phyloP scores from a whole-genome alignment of 2,888 invertebrate species.

The Melanargia galathea region DNA sequence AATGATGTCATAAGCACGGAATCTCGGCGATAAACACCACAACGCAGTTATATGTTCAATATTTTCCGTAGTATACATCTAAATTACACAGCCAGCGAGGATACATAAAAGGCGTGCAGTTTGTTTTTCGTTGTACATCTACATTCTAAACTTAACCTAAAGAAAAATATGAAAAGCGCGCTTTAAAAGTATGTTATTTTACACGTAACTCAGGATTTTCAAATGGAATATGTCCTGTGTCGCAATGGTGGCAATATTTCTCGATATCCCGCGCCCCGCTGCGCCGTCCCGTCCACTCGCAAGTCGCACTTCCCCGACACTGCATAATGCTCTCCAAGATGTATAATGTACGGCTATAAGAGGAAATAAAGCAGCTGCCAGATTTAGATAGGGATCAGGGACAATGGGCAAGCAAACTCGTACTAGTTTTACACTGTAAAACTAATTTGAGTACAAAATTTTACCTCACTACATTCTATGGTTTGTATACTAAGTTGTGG shows the following conservation, averaged over 20 bases:
- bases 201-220: slow-evolving; percentile 2
- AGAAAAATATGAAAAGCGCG: not conserved
- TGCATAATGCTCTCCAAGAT: slow-evolving; percentile 47
- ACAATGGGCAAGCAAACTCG: not conserved
- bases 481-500: too few species aligned
- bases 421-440: not conserved
- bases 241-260: slow-evolving; percentile 44
- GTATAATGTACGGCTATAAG: not conserved
- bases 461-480: too few species aligned
- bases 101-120: too few species aligned
- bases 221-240: slow-evolving; percentile 31
- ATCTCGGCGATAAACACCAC: too few species aligned
- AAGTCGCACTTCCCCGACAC: slow-evolving; percentile 47
- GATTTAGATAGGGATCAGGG: not conserved
- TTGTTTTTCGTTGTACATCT: too few species aligned
- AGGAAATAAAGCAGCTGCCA: slow-evolving; percentile 3
- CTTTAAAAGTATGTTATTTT: not conserved
- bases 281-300: slow-evolving; percentile 42
- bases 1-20: too few species aligned
- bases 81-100: too few species aligned
- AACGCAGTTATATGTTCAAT: too few species aligned
- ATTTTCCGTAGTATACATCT: too few species aligned
- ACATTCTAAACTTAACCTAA: not conserved
- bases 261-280: slow-evolving; percentile 48
- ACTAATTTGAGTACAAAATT: not conserved